These are phyloP conservation scores for Ophion ellenae DNA, from an alignment of 2,888 invertebrate genomes.

Conservation along the genomic window DNA sequence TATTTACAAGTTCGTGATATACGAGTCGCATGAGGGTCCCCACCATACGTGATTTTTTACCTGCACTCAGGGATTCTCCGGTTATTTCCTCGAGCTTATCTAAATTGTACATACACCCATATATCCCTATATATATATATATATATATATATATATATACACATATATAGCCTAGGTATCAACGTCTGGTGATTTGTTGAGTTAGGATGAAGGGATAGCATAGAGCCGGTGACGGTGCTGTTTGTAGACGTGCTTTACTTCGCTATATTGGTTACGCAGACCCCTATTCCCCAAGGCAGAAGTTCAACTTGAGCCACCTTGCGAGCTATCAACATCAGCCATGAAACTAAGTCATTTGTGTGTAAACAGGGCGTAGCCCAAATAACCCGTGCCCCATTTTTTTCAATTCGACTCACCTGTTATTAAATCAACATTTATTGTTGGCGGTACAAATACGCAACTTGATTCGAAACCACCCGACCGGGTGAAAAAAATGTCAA, in stretches of 20 bases:
- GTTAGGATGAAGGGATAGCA: constrained; percentile 49
- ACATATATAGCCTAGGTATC: constrained; percentile 22
- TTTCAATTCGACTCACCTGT: background rate
- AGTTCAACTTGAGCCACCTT: constrained; percentile 26
- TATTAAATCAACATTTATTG: too few relatives aligned
- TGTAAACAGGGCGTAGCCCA: background rate
- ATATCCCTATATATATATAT: background rate
- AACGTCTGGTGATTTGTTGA: constrained; percentile 58
- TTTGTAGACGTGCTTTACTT: constrained; percentile 27
- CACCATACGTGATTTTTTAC: constrained; percentile 49
- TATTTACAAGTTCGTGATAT: background rate
- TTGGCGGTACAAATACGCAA: too few relatives aligned
- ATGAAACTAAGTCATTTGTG: constrained; percentile 24
- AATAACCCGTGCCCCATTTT: background rate
- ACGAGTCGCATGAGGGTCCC: background rate
- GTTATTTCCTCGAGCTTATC: constrained; percentile 57
- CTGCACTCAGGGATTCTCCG: constrained; percentile 44
- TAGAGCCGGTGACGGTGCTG: constrained; percentile 27
- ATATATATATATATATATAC: background rate
- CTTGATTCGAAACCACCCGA: too few relatives aligned
- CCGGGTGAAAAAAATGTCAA: too few relatives aligned
- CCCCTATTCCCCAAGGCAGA: constrained; percentile 19
- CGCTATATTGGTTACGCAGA: constrained; percentile 10
- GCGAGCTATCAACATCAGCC: constrained; percentile 29
- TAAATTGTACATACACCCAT: background rate